Evolutionary conservation across 2,888 invertebrate species (phyloP), one percentile per base, ranked within the genome.

Genomic region (Halictus quadricinctus): DNA sequence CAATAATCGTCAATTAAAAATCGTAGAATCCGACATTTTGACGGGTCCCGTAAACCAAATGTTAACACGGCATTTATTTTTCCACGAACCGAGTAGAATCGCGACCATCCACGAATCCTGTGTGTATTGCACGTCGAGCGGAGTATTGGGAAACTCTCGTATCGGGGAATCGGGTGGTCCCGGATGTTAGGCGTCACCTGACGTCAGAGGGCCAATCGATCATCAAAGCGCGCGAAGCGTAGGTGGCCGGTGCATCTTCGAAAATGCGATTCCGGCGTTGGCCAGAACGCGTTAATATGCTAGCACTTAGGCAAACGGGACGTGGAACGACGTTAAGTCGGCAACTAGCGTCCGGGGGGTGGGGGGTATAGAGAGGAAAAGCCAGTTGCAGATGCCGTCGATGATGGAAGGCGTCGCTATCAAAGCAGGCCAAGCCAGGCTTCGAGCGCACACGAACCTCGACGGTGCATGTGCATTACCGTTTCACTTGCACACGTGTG

Each of bases 361-460:
- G 36, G 2, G 36, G 3, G 36, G 3, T 1, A 36, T 2, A 48
- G 43, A n/a, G 46, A 74, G 60, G 75, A 72, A 60, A 70, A 80
- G 83, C 69, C 50, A 76, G 69, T 64, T 41, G 69, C 74, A 83
- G 80, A 75, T 72, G 78, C 76, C 69, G 72, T 15, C 78, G 69
- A 70, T 79, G 88, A 87, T 84, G 76, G 81, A 84, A 80, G 74
- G 64, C 84, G 79, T 79, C 29, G 79, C 75, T 91, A 86, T 90
- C 86, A 76, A 90, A 91, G 84, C 89, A 87, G 89, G 84, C 83
- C 89, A 87, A 88, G 84, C 83, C 89, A 89, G 72, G 79, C 72
- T 80, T 76, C 77, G 81, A 36, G 76, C 76, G 73, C 72, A 72
- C 73, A 75, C 41, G 72, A 72, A 75, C 83, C 82, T 76, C 43